Percentiles rank a stretch among this genome's conserved stretches.
Evolutionary conservation across 1,140 invertebrate genomes (phyloP).

Genomic region (Lordiphosa mommai): DNA sequence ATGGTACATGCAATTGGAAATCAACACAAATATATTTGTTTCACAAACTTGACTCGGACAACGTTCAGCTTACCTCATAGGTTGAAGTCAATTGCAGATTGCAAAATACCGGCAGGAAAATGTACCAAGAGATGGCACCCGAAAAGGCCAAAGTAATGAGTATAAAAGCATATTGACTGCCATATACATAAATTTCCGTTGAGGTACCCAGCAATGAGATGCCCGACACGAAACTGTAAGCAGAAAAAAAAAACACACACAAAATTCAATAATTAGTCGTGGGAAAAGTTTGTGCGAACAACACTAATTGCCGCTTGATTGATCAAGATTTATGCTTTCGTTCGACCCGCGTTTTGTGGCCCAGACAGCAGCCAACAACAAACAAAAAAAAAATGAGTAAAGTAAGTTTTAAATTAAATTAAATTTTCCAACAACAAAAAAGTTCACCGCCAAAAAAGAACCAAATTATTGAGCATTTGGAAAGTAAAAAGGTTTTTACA

Average conservation of each 20-base stretch:
- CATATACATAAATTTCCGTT: constrained; percentile 91
- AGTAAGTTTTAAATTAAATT: constrained; percentile 28
- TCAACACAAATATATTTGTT: constrained; percentile 5
- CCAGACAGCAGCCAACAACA: background rate
- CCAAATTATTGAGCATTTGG: background rate
- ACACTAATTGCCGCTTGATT: constrained; percentile 31
- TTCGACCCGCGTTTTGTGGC: constrained; percentile 2
- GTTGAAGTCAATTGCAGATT: constrained; percentile 89
- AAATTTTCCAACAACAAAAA: background rate
- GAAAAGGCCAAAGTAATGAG: constrained; percentile 84
- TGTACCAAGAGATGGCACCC: constrained; percentile 84
- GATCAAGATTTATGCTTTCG: constrained; percentile 24
- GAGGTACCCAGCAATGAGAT: constrained; percentile 90
- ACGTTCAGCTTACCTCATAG: constrained; percentile 85
- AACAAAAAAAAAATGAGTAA: background rate
- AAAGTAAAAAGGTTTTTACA: too few relatives aligned
- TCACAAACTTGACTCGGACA: constrained; percentile 23
- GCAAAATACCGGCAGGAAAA: constrained; percentile 92
- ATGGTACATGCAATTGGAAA: constrained; percentile 35
- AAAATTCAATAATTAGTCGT: constrained; percentile 26
- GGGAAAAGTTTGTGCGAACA: constrained; percentile 12
- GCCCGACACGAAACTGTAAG: constrained; percentile 91
- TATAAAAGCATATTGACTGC: constrained; percentile 87
- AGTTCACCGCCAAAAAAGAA: background rate
- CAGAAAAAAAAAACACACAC: background rate